These are phyloP conservation scores for Triplophysa rosa DNA, from an alignment of 2,113 vertebrate species.

Conservation along the genomic window DNA sequence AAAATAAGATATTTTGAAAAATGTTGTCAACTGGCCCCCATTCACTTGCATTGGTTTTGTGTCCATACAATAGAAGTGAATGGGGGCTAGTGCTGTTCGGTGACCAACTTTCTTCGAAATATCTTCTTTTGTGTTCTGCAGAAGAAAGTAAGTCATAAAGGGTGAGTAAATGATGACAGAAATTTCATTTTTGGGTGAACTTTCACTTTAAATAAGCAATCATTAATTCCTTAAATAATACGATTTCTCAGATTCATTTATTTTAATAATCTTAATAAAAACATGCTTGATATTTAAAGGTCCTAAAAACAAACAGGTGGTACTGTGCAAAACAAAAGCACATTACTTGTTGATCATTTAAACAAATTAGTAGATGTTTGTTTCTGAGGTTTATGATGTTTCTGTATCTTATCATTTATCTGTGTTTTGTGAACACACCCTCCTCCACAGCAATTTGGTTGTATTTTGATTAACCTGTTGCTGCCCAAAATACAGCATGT, in stretches of 20 bases:
- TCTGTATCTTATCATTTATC: constrained; percentile 35
- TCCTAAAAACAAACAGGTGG: neutral
- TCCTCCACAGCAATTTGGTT: constrained; percentile 42
- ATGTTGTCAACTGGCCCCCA: no score
- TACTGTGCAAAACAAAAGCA: neutral
- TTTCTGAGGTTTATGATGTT: constrained; percentile 4
- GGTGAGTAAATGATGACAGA: no score
- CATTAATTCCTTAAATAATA: neutral
- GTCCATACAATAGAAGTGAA: no score
- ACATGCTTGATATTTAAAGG: neutral
- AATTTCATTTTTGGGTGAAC: no score
- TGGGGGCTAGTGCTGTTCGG: no score
- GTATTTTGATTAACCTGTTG: constrained; percentile 17
- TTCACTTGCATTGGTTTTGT: no score
- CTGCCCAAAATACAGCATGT: constrained; percentile 10
- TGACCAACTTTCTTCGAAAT: no score
- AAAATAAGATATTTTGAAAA: no score
- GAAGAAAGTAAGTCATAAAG: no score
- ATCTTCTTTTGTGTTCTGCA: no score
- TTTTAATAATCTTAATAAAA: neutral
- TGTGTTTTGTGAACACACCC: constrained; percentile 44
- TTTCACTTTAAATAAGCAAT: no score
- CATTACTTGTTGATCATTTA: constrained; percentile 18
- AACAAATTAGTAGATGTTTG: constrained; percentile 3
- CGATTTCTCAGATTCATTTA: neutral